phyloP scores from a whole-genome alignment of 2,113 vertebrate genomes.

The Lasiurus cinereus region DNA sequence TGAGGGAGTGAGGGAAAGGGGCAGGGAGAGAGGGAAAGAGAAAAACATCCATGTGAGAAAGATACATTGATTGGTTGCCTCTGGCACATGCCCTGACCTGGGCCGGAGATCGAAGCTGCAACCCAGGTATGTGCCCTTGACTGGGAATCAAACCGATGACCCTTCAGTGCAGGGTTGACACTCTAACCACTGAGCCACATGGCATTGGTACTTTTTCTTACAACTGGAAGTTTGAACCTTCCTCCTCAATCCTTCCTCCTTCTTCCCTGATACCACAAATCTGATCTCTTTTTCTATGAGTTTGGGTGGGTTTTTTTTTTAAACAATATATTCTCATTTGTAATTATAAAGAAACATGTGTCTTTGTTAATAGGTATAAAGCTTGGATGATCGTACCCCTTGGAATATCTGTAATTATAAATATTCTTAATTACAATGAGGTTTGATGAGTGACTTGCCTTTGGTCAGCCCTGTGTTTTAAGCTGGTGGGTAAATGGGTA shows the following conservation, averaged over 20 bases:
- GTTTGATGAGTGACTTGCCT: background rate
- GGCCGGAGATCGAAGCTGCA: too few species aligned
- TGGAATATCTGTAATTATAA: background rate
- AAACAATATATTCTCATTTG: background rate
- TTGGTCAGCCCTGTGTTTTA: background rate
- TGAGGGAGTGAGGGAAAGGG: too few species aligned
- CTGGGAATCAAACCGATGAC: too few species aligned
- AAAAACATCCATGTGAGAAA: too few species aligned
- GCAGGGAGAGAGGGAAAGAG: too few species aligned
- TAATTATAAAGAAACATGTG: background rate
- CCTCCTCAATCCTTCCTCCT: background rate
- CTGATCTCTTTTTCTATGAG: slow-evolving; percentile 18
- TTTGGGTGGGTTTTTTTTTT: background rate
- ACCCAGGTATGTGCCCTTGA: too few species aligned
- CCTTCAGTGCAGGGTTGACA: too few species aligned
- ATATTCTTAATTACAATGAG: background rate
- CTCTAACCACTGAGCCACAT: too few species aligned
- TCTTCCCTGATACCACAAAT: background rate
- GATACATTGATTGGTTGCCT: too few species aligned
- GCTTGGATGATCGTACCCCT: background rate
- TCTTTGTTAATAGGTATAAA: background rate
- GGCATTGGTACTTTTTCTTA: background rate
- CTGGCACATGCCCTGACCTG: too few species aligned
- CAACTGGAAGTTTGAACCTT: background rate
- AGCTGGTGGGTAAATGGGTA: background rate